Base-by-base conservation (phyloP, 2,888 invertebrate species). In the Synanthedon vespiformis region DNA sequence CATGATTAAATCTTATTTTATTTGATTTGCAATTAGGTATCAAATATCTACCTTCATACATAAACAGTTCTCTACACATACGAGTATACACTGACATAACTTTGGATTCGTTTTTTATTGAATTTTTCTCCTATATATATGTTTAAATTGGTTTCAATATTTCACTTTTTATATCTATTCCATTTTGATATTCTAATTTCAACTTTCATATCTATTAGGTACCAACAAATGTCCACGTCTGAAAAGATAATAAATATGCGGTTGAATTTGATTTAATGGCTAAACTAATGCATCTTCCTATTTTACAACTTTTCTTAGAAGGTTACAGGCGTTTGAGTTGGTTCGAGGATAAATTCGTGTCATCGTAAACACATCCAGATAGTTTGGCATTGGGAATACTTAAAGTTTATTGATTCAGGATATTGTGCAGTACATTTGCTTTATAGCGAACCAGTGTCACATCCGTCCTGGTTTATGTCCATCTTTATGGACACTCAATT, bases 311-410 rank as follows among this genome's bases (percentile, higher is more conserved):
- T 44, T 44, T 44, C 44, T 2, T 44, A 44, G 44, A 44, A 44
- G 13, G 44, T 13, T 14, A 44, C 6, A 4, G 14, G 44, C 44
- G 6, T 44, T 44, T 14, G 14, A n/a, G 14, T 44, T 10, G 34
- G 10, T 44, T 44, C 13, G 14, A 44, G 14, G 53, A 54, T 54
- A 58, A 58, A 53, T 57, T 56, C 54, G 51, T 55, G 57, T 55
- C 58, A 62, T 74, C 74, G 71, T 77, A 77, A 76, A 75, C 66
- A 64, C 57, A 64, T 62, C 67, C 63, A 67, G 65, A 72, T 68
- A 58, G 57, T 53, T 56, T 55, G 53, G 34, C 50, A 56, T 57
- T 56, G 56, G 56, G 59, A 61, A 62, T 62, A 60, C 59, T 60
- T 57, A 57, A 62, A 60, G 66, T 65, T 61, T 66, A 68, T 63